These are phyloP conservation scores for Trichogramma dendrolimi DNA, from an alignment of 2,888 invertebrate genomes.

Conservation along the genomic window DNA sequence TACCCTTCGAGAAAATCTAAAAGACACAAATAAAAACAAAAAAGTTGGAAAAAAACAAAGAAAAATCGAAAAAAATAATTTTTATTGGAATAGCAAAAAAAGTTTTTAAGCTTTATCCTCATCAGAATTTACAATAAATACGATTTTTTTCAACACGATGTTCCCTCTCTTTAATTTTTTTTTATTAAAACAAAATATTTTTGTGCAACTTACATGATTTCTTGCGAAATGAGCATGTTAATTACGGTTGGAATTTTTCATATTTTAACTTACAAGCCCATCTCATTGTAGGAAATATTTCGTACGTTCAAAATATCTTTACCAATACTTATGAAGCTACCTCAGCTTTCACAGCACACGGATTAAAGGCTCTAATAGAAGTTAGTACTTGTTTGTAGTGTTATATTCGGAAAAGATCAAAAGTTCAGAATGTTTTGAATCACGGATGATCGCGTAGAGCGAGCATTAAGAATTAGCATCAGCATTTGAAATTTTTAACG, in stretches of 20 bases:
- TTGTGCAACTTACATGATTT: too few species aligned
- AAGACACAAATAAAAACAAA: too few species aligned
- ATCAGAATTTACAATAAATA: not conserved
- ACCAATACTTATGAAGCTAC: slow-evolving; percentile 10
- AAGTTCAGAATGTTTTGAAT: too few species aligned
- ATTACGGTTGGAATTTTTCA: slow-evolving; percentile 22
- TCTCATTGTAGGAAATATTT: not conserved
- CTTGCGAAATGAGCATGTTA: slow-evolving; percentile 23
- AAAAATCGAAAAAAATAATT: not conserved
- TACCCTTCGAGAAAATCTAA: too few species aligned
- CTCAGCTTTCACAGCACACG: not conserved
- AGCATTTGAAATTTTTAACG: too few species aligned
- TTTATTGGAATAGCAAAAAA: not conserved
- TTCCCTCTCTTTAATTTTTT: too few species aligned
- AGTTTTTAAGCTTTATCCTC: not conserved
- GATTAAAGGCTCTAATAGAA: slow-evolving; percentile 21
- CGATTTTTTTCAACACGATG: too few species aligned
- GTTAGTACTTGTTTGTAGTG: slow-evolving; percentile 5
- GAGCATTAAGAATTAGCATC: not conserved
- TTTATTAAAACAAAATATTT: too few species aligned
- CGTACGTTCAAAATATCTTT: slow-evolving; percentile 21
- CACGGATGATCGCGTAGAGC: not conserved
- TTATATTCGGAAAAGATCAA: too few species aligned
- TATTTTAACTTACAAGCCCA: slow-evolving; percentile 12
- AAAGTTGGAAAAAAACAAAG: too few species aligned